Percentiles rank a stretch among this genome's conserved stretches.
phyloP scores from a whole-genome alignment of 2,888 invertebrate species.

The Melipona bicolor region DNA sequence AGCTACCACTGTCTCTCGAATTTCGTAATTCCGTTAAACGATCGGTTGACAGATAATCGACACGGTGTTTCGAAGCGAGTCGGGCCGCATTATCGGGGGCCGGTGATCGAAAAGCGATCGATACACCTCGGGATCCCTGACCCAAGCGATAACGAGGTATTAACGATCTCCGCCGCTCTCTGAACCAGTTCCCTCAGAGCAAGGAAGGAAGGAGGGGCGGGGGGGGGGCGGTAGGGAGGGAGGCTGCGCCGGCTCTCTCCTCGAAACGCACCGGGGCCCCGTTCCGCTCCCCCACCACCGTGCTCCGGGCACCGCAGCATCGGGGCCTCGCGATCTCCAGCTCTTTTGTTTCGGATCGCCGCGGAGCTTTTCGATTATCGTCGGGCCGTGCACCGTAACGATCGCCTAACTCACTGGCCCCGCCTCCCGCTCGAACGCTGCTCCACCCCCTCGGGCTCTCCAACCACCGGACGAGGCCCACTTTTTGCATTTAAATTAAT shows the following conservation, averaged over 20 bases:
- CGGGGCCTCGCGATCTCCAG: conserved; percentile 49
- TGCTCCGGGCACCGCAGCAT: conserved; percentile 14
- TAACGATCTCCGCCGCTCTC: conserved; percentile 75
- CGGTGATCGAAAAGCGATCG: conserved; percentile 68
- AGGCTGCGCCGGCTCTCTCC: conserved; percentile 15
- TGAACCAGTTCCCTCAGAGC: conserved; percentile 57
- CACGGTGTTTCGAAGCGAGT: conserved; percentile 33
- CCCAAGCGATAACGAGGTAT: conserved; percentile 80
- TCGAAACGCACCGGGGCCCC: conserved; percentile 21
- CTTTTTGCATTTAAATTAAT: conserved; percentile 83
- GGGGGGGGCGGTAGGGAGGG: too few relatives aligned
- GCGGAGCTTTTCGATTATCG: conserved; percentile 82
- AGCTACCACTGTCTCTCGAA: conserved; percentile 11
- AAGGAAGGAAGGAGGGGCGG: too few relatives aligned
- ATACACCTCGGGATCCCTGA: conserved; percentile 58
- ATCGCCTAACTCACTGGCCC: conserved; percentile 82
- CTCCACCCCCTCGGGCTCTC: conserved; percentile 76
- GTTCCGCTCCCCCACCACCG: not conserved
- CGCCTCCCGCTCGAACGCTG: conserved; percentile 80
- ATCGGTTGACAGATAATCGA: conserved; percentile 61
- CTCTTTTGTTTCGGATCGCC: conserved; percentile 78
- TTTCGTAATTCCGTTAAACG: conserved; percentile 57
- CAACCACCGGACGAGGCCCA: conserved; percentile 45
- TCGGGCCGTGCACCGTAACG: conserved; percentile 78
- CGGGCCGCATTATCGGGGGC: conserved; percentile 56